A percentile compares a stretch with the other conserved stretches of the same genome.
Evolutionary conservation across 2,113 vertebrate genomes (phyloP).

Genomic region (Halcyon senegalensis): DNA sequence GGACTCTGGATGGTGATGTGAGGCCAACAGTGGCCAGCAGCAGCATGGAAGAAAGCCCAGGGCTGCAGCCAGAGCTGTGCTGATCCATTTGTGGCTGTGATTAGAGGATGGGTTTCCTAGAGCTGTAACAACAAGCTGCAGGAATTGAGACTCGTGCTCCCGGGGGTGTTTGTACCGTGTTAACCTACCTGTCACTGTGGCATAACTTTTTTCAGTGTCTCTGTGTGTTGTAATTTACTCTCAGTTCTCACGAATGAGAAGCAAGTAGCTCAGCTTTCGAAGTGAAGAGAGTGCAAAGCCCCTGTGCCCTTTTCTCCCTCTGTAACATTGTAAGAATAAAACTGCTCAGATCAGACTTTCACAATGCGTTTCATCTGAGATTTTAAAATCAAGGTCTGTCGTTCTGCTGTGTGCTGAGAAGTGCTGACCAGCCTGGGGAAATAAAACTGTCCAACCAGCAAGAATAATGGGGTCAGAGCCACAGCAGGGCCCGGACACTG

Average conservation of each 20-base stretch:
- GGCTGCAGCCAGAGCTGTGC: background rate
- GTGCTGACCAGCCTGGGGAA: background rate
- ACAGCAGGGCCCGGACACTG: fast-evolving
- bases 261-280: background rate
- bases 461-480: background rate
- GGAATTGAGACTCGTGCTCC: background rate
- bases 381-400: background rate
- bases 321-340: conserved; percentile 11
- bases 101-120: background rate
- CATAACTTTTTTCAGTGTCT: background rate
- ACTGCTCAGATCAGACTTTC: background rate
- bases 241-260: background rate
- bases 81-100: background rate
- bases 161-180: background rate
- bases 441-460: background rate
- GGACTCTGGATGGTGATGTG: background rate
- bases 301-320: fast-evolving
- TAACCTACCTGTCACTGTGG: background rate
- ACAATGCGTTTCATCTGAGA: background rate
- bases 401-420: background rate
- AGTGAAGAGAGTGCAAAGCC: fast-evolving
- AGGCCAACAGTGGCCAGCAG: background rate
- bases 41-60: background rate
- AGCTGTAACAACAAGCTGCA: background rate
- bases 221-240: background rate